phyloP scores from a whole-genome alignment of 2,113 vertebrate genomes.

The Ibidorhyncha struthersii region DNA sequence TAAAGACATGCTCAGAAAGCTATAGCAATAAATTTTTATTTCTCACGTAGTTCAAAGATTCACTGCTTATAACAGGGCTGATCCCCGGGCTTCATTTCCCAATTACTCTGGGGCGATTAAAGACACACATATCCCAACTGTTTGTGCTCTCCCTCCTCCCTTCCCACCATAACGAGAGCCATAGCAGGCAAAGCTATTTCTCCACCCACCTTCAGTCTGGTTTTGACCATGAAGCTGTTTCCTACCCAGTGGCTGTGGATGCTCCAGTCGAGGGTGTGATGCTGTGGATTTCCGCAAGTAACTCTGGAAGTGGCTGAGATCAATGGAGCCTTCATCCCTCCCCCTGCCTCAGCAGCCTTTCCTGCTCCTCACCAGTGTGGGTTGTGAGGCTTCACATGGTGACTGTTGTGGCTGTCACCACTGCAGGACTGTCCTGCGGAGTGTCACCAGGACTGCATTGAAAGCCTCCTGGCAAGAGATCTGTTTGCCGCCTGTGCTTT shows the following conservation, averaged over 20 bases:
- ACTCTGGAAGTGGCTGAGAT: neutral
- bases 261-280: neutral
- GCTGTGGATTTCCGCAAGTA: neutral
- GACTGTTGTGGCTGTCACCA: neutral
- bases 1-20: neutral
- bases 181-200: neutral
- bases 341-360: fast-evolving
- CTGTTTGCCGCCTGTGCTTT: neutral
- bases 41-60: neutral
- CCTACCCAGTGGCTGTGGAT: neutral
- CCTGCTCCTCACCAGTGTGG: neutral
- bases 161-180: neutral
- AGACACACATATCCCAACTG: neutral
- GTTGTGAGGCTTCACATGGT: neutral
- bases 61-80: neutral
- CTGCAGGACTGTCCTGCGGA: neutral
- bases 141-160: neutral
- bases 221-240: neutral
- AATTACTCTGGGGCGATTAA: neutral
- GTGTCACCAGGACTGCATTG: neutral
- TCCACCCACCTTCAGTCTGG: neutral
- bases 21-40: neutral
- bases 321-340: neutral
- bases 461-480: neutral
- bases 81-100: neutral